A percentile compares a stretch with the other conserved stretches of the same genome.
Conservation (phyloP, 92 coral and sea anemone genomes). For the Galaxea fascicularis region DNA sequence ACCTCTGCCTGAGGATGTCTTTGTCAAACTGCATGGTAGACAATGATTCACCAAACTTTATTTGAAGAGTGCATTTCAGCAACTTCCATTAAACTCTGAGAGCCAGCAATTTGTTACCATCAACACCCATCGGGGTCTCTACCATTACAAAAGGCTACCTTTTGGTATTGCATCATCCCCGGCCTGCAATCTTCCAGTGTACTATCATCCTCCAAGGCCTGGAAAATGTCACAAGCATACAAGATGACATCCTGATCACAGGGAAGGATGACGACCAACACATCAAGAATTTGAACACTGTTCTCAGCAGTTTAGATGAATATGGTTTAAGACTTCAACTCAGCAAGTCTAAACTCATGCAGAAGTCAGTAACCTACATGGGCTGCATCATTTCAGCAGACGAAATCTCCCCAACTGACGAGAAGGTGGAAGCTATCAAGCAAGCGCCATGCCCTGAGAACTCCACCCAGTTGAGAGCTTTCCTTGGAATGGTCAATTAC, state of each 20-base stretch:
- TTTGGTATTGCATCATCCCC: slow-evolving; percentile 65
- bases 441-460: too few species aligned
- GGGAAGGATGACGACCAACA: slow-evolving; percentile 54
- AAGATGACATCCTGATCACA: too few species aligned
- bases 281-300: slow-evolving; percentile 41
- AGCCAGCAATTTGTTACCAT: too few species aligned
- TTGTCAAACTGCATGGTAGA: too few species aligned
- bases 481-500: too few species aligned
- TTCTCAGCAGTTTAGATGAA: slow-evolving; percentile 40
- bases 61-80: slow-evolving; percentile 40
- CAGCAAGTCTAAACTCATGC: background rate
- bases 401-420: slow-evolving; percentile 55
- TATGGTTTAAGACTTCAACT: slow-evolving; percentile 53
- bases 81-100: slow-evolving; percentile 47
- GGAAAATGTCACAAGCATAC: slow-evolving; percentile 66
- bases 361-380: too few species aligned
- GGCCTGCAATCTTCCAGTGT: slow-evolving; percentile 50
- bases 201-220: slow-evolving; percentile 68
- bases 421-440: slow-evolving; percentile 66
- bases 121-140: too few species aligned
- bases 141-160: slow-evolving; percentile 59
- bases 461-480: too few species aligned
- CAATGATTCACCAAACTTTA: slow-evolving; percentile 30
- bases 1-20: too few species aligned
- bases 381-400: too few species aligned